Percentiles rank a stretch among this genome's conserved stretches.
Evolutionary conservation across 2,797 vertebrate species (phyloP).

Genomic region (Etheostoma nigrum): DNA sequence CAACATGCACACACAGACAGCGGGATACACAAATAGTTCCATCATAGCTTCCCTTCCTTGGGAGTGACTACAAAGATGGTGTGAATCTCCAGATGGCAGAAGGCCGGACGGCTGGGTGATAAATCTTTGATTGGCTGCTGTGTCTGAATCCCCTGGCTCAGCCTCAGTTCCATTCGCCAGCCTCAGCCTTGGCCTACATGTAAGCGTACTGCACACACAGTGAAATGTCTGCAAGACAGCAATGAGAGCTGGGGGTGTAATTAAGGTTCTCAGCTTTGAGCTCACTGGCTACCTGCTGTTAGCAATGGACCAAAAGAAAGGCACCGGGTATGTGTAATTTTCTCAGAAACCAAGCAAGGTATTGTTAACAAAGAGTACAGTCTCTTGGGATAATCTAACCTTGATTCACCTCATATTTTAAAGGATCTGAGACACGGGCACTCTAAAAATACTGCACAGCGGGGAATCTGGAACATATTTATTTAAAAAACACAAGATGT

Average conservation of each 20-base stretch:
- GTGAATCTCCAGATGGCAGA: slow-evolving; percentile 76
- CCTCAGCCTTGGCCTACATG: slow-evolving; percentile 52
- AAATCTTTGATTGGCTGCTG: slow-evolving; percentile 81
- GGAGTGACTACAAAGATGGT: slow-evolving; percentile 61
- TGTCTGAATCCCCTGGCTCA: slow-evolving; percentile 73
- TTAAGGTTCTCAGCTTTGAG: slow-evolving; percentile 59
- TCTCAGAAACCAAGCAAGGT: slow-evolving; percentile 32
- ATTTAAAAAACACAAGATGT: slow-evolving; percentile 33
- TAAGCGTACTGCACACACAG: slow-evolving; percentile 29
- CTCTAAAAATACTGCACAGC: slow-evolving; percentile 28
- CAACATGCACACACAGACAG: slow-evolving; percentile 28
- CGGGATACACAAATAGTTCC: slow-evolving; percentile 57
- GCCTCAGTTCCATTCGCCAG: slow-evolving; percentile 51
- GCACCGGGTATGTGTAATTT: slow-evolving; percentile 43
- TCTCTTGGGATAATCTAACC: slow-evolving; percentile 34
- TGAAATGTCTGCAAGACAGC: slow-evolving; percentile 51
- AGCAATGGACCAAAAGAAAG: slow-evolving; percentile 35
- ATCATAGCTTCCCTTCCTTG: slow-evolving; percentile 50
- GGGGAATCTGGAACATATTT: slow-evolving; percentile 19
- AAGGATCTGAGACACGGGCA: slow-evolving; percentile 18
- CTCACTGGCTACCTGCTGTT: slow-evolving; percentile 58
- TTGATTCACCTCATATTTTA: slow-evolving; percentile 50
- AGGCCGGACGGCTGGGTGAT: slow-evolving; percentile 72
- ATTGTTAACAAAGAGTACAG: slow-evolving; percentile 24
- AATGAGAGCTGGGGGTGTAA: slow-evolving; percentile 57